Evolutionary conservation across 2,888 invertebrate species (phyloP).

Genomic region (Troglohyphantes excavatus): DNA sequence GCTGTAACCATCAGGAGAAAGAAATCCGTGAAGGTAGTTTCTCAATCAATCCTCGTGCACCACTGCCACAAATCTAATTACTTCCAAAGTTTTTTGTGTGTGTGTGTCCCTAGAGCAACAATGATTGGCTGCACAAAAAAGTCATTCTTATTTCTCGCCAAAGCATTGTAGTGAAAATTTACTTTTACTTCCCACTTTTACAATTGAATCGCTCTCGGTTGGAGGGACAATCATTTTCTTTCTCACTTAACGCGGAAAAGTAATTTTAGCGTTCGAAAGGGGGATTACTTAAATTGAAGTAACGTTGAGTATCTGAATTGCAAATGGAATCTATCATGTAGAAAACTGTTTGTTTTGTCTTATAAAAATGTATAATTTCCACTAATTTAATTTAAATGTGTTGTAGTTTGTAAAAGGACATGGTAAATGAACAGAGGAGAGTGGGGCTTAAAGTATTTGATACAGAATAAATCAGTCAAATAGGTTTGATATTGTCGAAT

Average conservation of each 20-base stretch:
- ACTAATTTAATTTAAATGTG: too few species aligned
- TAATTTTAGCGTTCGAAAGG: neutral
- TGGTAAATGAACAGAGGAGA: too few species aligned
- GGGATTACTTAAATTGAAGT: neutral
- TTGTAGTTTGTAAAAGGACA: too few species aligned
- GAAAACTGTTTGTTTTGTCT: neutral
- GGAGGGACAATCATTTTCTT: slow-evolving; percentile 6
- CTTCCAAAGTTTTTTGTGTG: neutral
- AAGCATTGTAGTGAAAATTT: neutral
- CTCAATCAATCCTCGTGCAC: slow-evolving; percentile 8
- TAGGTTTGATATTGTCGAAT: too few species aligned
- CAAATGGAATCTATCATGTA: too few species aligned
- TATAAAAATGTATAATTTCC: neutral
- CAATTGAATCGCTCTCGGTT: slow-evolving; percentile 15
- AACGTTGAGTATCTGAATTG: neutral
- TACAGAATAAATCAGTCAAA: too few species aligned
- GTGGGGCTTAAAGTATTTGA: too few species aligned
- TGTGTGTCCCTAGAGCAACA: neutral
- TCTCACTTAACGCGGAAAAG: neutral
- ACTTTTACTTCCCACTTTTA: neutral
- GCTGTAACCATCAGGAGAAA: neutral
- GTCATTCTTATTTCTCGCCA: neutral
- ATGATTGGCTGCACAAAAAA: slow-evolving; percentile 20
- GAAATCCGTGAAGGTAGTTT: slow-evolving; percentile 6
- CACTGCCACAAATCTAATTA: slow-evolving; percentile 8